phyloP scores from a whole-genome alignment of 2,888 invertebrate genomes.

The Drosophila gaucha region DNA sequence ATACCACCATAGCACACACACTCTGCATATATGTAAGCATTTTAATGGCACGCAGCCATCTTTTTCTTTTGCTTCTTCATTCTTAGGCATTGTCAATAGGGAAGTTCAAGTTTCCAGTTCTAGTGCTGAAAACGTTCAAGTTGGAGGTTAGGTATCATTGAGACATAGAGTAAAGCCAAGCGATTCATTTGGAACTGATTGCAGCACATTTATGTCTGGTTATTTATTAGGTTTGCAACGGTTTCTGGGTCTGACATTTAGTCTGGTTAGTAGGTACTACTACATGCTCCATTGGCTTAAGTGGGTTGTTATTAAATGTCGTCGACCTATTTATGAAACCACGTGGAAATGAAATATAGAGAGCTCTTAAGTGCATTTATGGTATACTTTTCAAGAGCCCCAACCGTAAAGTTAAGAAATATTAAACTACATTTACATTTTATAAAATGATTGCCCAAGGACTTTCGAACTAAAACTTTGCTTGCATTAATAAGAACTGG shows the following conservation, averaged over 20 bases:
- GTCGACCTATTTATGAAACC: constrained; percentile 4
- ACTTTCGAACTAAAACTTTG: no score
- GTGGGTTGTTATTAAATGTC: constrained; percentile 9
- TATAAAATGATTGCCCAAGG: no score
- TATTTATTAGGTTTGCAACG: constrained; percentile 35
- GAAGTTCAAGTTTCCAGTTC: constrained; percentile 59
- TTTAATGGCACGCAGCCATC: constrained; percentile 71
- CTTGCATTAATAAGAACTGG: no score
- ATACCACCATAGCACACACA: constrained; percentile 60
- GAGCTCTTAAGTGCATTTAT: no score
- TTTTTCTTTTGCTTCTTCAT: constrained; percentile 27
- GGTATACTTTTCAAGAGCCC: no score
- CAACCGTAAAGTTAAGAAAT: no score
- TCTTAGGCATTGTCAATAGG: constrained; percentile 48
- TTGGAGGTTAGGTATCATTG: constrained; percentile 59
- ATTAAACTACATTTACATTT: no score
- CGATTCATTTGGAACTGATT: constrained; percentile 7
- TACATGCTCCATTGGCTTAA: constrained; percentile 48
- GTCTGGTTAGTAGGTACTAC: constrained; percentile 9
- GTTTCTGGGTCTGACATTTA: constrained; percentile 35
- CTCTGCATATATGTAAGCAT: constrained; percentile 19
- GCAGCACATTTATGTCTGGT: constrained; percentile 7
- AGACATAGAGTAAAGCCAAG: constrained; percentile 13
- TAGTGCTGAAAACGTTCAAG: constrained; percentile 36
- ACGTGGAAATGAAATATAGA: not conserved